Percentiles rank a stretch among this genome's conserved stretches.
phyloP scores from a whole-genome alignment of 2,888 invertebrate species.

The Baccha elongata region DNA sequence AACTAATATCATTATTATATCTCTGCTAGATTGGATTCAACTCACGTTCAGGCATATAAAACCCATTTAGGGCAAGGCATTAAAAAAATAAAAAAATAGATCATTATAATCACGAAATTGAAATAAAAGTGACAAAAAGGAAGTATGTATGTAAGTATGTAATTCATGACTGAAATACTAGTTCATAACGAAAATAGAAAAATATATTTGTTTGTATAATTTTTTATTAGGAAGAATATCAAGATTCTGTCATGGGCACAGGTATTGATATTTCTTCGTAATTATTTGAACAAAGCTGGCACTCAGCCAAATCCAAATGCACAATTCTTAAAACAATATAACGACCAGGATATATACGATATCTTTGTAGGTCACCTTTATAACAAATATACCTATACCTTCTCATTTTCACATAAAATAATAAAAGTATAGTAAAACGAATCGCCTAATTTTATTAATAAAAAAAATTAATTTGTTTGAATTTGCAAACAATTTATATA shows the following conservation, averaged over 20 bases:
- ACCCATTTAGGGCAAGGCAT: slow-evolving; percentile 45
- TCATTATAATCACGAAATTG: slow-evolving; percentile 39
- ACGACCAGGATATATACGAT: not conserved
- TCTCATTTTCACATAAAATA: not conserved
- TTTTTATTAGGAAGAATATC: slow-evolving; percentile 36
- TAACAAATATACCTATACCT: too few relatives aligned
- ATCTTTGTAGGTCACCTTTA: slow-evolving; percentile 54
- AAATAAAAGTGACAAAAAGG: slow-evolving; percentile 39
- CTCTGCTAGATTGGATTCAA: slow-evolving; percentile 12
- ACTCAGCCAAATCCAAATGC: slow-evolving; percentile 52
- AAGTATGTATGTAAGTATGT: too few relatives aligned
- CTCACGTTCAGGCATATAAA: slow-evolving; percentile 27
- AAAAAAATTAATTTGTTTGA: too few relatives aligned
- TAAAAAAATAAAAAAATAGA: slow-evolving; percentile 23
- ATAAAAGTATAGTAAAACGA: too few relatives aligned
- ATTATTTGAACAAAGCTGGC: slow-evolving; percentile 29
- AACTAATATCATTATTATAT: slow-evolving; percentile 57
- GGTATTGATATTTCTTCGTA: slow-evolving; percentile 23
- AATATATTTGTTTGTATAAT: not conserved
- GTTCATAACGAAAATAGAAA: slow-evolving; percentile 16
- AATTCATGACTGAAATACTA: slow-evolving; percentile 15
- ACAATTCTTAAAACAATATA: slow-evolving; percentile 20
- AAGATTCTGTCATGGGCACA: slow-evolving; percentile 43
- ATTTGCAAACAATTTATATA: too few relatives aligned
- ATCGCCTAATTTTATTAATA: too few relatives aligned